phyloP scores from a whole-genome alignment of 2,113 vertebrate genomes.

The Columba janthina region DNA sequence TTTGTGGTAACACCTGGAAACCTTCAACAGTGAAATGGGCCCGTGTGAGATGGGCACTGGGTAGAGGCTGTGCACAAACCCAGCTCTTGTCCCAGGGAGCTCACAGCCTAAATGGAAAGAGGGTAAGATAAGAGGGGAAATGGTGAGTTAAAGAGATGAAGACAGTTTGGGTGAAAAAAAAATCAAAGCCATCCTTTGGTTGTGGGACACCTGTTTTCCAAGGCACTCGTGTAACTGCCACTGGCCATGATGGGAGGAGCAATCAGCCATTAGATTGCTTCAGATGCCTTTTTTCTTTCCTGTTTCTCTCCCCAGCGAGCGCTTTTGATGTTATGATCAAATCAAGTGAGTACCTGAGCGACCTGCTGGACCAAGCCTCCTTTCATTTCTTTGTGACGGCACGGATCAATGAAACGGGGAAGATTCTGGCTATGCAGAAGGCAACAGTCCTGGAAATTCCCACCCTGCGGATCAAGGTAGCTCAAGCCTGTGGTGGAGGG shows the following conservation, averaged over 20 bases:
- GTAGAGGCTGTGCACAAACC: neutral
- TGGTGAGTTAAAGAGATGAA: neutral
- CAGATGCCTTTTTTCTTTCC: neutral
- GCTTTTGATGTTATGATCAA: slow-evolving; percentile 74
- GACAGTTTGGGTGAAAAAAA: neutral
- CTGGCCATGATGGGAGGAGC: neutral
- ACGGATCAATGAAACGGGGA: slow-evolving; percentile 82
- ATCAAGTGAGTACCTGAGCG: slow-evolving; percentile 80
- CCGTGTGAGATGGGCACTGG: neutral
- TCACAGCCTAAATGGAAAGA: neutral
- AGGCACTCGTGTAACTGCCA: neutral
- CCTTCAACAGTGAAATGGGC: neutral
- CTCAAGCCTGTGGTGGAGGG: neutral
- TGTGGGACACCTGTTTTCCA: rapidly evolving
- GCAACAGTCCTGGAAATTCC: slow-evolving; percentile 79
- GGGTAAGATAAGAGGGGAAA: neutral
- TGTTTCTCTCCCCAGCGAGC: slow-evolving; percentile 72
- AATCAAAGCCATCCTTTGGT: neutral
- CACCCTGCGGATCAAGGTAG: slow-evolving; percentile 83
- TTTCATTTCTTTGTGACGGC: slow-evolving; percentile 91
- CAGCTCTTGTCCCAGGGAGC: neutral
- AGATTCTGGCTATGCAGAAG: slow-evolving; percentile 86
- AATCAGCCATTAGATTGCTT: neutral
- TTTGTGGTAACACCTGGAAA: too few species aligned
- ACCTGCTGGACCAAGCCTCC: slow-evolving; percentile 90